phyloP scores from a whole-genome alignment of 2,113 vertebrate species.

The Pristiophorus japonicus region DNA sequence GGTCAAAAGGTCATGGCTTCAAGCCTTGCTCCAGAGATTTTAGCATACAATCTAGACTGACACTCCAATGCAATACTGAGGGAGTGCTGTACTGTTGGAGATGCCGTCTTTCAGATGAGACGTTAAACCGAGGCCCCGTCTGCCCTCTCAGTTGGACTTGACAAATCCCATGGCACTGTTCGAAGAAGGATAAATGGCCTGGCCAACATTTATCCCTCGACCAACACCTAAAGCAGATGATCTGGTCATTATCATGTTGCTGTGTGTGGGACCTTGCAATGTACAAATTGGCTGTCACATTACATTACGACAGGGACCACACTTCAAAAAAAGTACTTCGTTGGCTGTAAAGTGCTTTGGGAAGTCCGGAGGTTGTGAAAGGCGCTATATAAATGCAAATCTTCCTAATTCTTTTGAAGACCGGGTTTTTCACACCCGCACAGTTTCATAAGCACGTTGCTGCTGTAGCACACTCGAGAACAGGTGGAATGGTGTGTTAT shows the following conservation, averaged over 20 bases:
- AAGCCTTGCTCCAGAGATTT: neutral
- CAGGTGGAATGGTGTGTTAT: neutral
- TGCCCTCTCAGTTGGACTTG: neutral
- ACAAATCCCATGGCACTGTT: neutral
- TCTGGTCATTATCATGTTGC: neutral
- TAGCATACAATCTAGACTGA: neutral
- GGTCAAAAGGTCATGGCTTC: no score
- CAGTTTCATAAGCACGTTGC: neutral
- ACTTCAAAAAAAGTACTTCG: neutral
- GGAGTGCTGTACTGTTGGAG: neutral
- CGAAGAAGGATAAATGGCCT: neutral
- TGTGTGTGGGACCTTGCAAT: neutral
- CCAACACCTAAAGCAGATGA: neutral
- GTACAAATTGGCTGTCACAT: neutral
- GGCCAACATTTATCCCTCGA: neutral
- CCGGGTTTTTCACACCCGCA: neutral
- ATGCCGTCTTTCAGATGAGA: neutral
- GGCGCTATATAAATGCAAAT: neutral
- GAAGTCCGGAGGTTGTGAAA: neutral
- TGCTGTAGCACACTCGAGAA: neutral
- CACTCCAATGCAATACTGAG: neutral
- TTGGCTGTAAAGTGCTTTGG: neutral
- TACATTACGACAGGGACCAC: neutral
- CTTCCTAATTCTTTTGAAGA: neutral
- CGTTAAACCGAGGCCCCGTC: neutral